These are phyloP conservation scores for Corythaixoides concolor DNA, from an alignment of 2,113 vertebrate species.

Conservation along the genomic window DNA sequence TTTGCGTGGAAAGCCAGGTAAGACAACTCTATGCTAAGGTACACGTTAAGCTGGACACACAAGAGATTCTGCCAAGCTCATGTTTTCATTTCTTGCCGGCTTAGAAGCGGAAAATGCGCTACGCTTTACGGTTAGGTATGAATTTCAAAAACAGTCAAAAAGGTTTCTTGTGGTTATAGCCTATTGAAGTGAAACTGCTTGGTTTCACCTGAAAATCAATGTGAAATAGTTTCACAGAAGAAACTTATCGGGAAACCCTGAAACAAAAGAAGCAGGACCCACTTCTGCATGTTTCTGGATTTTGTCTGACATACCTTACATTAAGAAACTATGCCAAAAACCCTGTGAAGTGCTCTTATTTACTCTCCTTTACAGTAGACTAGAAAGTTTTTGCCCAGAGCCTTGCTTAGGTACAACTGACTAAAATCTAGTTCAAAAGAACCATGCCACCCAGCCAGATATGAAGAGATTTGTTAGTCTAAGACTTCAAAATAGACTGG, in stretches of 20 bases:
- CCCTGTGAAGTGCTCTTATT: background rate
- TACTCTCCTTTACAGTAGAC: background rate
- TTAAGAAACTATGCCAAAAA: background rate
- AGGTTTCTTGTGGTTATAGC: background rate
- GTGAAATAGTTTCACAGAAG: background rate
- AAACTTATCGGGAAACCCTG: background rate
- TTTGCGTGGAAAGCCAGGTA: background rate
- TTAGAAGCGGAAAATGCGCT: background rate
- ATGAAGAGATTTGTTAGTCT: conserved; percentile 33
- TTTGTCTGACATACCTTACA: background rate
- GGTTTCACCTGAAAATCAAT: background rate
- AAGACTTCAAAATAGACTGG: background rate
- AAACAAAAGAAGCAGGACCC: background rate
- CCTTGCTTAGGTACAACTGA: background rate
- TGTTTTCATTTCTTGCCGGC: background rate
- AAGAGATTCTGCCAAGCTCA: background rate
- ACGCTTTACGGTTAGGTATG: background rate
- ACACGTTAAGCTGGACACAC: background rate
- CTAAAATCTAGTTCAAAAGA: conserved; percentile 45
- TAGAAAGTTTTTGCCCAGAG: conserved; percentile 34
- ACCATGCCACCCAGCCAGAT: conserved; percentile 48
- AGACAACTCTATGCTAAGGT: background rate
- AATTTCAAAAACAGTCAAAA: background rate
- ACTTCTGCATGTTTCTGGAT: background rate
- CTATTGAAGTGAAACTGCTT: background rate